Conservation (phyloP, 2,113 vertebrate species). For the human region GRCh38 chr17:31246501-31247000, state of each 20-base stretch:
- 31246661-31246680: background rate
- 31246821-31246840: constrained; percentile 6
- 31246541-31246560: background rate
- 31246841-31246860: background rate
- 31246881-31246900: background rate
- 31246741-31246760: background rate
- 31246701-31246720: background rate
- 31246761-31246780: background rate
- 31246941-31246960: too few species aligned
- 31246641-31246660: background rate
- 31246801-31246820: background rate
- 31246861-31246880: background rate
- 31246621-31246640: background rate
- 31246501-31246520: background rate
- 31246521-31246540: background rate
- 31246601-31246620: background rate
- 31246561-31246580: background rate
- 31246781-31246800: background rate
- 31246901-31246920: background rate
- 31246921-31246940: too few species aligned
- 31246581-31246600: background rate
- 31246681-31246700: background rate
- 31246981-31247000: too few species aligned
- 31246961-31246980: too few species aligned
- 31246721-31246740: background rate